Conservation (phyloP, 2,888 invertebrate species). For the Epinotia bilunana region DNA sequence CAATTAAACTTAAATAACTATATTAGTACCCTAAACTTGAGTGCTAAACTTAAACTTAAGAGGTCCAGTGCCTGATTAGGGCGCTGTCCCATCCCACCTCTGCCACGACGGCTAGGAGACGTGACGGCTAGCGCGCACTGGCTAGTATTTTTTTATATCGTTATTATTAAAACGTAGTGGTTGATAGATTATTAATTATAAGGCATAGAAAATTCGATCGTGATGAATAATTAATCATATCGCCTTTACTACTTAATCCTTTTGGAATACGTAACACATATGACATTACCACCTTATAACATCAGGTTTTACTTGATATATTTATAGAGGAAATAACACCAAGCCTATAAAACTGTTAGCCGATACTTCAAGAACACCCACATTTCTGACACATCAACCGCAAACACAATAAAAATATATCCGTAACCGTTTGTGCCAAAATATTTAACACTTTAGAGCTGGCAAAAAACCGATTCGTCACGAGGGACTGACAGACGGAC, state of each 20-base stretch:
- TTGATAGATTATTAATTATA: no score
- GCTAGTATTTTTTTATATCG: background rate
- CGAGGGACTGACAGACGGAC: slow-evolving; percentile 27
- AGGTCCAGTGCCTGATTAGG: no score
- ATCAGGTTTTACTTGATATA: background rate
- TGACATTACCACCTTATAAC: background rate
- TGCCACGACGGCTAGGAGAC: no score
- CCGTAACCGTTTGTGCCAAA: slow-evolving; percentile 35
- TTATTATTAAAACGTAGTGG: background rate
- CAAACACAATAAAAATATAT: slow-evolving; percentile 39
- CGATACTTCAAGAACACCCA: slow-evolving; percentile 43
- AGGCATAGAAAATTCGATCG: no score
- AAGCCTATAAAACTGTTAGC: slow-evolving; percentile 36
- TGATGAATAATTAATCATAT: background rate
- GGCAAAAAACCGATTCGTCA: slow-evolving; percentile 43
- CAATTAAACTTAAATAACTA: no score
- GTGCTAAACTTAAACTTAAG: no score
- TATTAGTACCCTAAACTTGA: no score
- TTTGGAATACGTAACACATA: background rate
- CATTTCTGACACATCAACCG: slow-evolving; percentile 37
- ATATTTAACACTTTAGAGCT: slow-evolving; percentile 37
- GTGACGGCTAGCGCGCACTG: no score
- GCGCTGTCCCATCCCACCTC: no score
- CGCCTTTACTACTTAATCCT: background rate
- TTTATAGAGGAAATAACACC: slow-evolving; percentile 15